These are phyloP conservation scores for Sus scrofa DNA, from an alignment of 2,113 vertebrate species.

Conservation along the genomic window T2T-Sscrofa CM000818.6:123420001-123420500, in stretches of 20 bases:
- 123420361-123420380: neutral
- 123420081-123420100: neutral
- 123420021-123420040: neutral
- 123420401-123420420: neutral
- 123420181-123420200: neutral
- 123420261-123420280: neutral
- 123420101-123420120: too few relatives aligned
- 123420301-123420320: neutral
- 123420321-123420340: accelerated
- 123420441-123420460: neutral
- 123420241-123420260: neutral
- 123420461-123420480: neutral
- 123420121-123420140: neutral
- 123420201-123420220: neutral
- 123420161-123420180: neutral
- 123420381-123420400: neutral
- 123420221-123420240: neutral
- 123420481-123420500: neutral
- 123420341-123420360: neutral
- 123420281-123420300: neutral
- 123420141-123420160: too few relatives aligned
- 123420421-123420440: neutral
- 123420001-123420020: neutral
- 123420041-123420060: neutral
- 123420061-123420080: neutral